Evolutionary conservation across 2,113 vertebrate species (phyloP).

Genomic region (Neopipo cinnamomea): DNA sequence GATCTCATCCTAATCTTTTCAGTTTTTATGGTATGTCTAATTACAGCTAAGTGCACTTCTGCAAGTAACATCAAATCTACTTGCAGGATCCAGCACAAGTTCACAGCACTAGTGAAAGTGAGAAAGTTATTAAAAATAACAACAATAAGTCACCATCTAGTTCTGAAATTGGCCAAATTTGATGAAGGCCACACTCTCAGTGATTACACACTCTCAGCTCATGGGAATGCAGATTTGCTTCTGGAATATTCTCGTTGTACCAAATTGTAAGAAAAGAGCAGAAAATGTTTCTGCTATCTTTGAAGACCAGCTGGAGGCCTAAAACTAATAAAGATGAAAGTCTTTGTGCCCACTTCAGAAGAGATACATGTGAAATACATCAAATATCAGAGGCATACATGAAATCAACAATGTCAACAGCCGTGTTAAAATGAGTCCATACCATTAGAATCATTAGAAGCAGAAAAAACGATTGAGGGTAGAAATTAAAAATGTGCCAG

Average conservation of each 20-base stretch:
- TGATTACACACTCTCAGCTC: not conserved
- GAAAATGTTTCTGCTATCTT: not conserved
- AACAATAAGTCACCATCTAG: constrained; percentile 1
- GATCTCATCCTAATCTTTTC: not conserved
- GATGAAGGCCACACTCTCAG: not conserved
- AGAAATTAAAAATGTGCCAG: not conserved
- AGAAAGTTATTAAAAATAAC: constrained; percentile 6
- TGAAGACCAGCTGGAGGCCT: constrained; percentile 3
- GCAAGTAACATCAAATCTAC: not conserved
- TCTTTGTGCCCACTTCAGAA: not conserved
- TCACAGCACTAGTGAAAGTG: not conserved
- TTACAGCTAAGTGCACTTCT: not conserved
- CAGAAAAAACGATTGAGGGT: not conserved
- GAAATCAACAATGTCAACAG: not conserved
- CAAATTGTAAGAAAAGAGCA: not conserved
- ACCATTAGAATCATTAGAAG: not conserved
- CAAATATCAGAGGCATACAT: not conserved
- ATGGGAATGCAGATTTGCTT: not conserved
- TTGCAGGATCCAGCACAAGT: not conserved
- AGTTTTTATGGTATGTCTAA: not conserved
- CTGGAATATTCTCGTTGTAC: not conserved
- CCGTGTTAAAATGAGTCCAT: not conserved
- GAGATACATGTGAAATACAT: not conserved
- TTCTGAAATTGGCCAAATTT: constrained; percentile 5
- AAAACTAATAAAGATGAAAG: constrained; percentile 30